Percentiles rank a stretch among this genome's conserved stretches.
These are phyloP conservation scores for Sycophaga agraensis DNA, from an alignment of 1,140 invertebrate species.

Conservation along the genomic window DNA sequence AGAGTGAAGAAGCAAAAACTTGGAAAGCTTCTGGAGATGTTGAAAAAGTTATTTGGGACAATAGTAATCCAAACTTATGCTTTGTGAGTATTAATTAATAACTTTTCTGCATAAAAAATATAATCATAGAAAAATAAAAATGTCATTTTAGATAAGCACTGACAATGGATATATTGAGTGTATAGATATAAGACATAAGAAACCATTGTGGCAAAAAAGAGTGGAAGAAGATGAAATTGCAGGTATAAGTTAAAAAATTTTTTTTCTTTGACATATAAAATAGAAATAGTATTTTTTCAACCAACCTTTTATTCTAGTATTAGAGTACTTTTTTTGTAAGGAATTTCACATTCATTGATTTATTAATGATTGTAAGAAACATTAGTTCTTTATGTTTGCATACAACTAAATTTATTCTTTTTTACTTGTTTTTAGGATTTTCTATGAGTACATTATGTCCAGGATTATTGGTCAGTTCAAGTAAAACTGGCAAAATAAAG, in stretches of 20 bases:
- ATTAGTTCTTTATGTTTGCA: not conserved
- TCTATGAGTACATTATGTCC: slow-evolving; percentile 68
- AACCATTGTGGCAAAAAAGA: slow-evolving; percentile 75
- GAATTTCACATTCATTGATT: no score
- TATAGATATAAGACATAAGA: slow-evolving; percentile 72
- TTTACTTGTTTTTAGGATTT: slow-evolving; percentile 61
- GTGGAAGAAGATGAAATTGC: slow-evolving; percentile 83
- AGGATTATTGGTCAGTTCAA: slow-evolving; percentile 71
- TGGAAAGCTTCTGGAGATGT: slow-evolving; percentile 81
- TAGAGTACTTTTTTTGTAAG: no score
- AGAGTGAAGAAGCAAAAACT: slow-evolving; percentile 64
- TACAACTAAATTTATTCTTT: no score
- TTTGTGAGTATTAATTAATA: slow-evolving; percentile 61
- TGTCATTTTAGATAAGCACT: slow-evolving; percentile 68
- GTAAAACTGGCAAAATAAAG: slow-evolving; percentile 74
- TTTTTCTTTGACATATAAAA: not conserved
- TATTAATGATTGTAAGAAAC: not conserved
- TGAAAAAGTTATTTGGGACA: slow-evolving; percentile 87
- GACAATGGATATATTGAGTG: slow-evolving; percentile 78
- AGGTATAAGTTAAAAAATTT: slow-evolving; percentile 52
- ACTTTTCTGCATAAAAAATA: not conserved
- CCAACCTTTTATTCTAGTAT: no score
- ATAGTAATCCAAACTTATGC: slow-evolving; percentile 70
- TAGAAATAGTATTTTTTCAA: no score
- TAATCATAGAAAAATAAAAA: slow-evolving; percentile 6